Conservation (phyloP, 2,113 vertebrate species). For the Antigone vipio region DNA sequence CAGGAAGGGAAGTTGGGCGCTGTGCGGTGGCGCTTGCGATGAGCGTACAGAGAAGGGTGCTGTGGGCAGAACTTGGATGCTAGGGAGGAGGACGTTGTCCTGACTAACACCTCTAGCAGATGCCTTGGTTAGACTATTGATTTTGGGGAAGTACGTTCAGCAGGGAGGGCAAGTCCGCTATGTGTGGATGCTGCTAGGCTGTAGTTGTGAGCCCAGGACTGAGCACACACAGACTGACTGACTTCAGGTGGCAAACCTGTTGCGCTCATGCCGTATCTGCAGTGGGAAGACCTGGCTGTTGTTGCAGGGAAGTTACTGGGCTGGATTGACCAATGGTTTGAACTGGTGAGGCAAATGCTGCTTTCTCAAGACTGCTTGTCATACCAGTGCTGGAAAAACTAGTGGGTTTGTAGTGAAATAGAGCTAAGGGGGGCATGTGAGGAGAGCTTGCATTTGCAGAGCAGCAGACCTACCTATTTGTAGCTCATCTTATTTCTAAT, state of each 20-base stretch:
- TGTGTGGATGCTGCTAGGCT: fast-evolving
- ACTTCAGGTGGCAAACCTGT: background rate
- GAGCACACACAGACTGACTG: fast-evolving
- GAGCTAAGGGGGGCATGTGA: background rate
- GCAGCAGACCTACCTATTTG: background rate
- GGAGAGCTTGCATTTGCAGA: background rate
- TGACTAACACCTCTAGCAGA: background rate
- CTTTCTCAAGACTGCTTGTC: background rate
- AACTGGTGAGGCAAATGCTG: background rate
- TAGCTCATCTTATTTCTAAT: background rate
- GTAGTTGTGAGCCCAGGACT: background rate
- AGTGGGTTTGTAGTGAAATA: background rate
- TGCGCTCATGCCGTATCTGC: background rate
- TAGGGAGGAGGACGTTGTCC: background rate
- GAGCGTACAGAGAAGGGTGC: fast-evolving
- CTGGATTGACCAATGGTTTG: background rate
- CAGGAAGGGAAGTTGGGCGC: background rate
- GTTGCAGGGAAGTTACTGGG: background rate
- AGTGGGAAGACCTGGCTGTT: background rate
- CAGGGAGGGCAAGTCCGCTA: background rate
- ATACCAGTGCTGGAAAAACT: background rate
- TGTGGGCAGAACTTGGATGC: background rate
- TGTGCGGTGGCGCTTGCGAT: background rate
- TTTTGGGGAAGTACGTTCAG: fast-evolving
- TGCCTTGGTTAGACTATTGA: background rate